Evolutionary conservation across 1,140 invertebrate genomes (phyloP), one percentile per base, ranked within the genome.

Genomic region (Leguminivora glycinivorella): DNA sequence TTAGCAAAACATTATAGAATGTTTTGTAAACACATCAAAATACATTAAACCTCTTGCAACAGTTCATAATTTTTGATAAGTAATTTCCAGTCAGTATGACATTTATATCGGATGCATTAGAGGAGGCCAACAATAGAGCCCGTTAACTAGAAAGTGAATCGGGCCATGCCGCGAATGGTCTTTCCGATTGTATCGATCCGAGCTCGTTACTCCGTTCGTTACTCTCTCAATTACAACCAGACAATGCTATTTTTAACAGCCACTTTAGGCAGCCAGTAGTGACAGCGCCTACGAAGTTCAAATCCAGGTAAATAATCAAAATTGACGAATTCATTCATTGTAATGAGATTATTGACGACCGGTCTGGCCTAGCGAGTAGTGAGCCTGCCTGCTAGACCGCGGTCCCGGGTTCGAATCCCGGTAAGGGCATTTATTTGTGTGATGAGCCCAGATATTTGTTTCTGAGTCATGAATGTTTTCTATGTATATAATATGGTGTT

Each of bases 131-230:
- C 84, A 88, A 87, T 84, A 75, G 82, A 69, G 75, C 68, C 68
- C 77, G 76, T 76, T 80, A 80, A 84, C 78, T 86, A 85, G 86
- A 87, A 88, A 87, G 83, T 88, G 77, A 86, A 80, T 77, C 79
- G 81, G 70, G 72, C 77, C 75, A 75, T 79, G 80, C 75, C 78
- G 78, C 75, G 80, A 82, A 80, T 83, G 79, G 78, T 77, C 79
- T 84, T 81, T 82, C 75, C 72, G 84, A 89, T 87, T 72, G 76
- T 83, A 87, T 88, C 82, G 76, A 79, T 73, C 71, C 26, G 67
- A 69, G 75, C 80, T 79, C 74, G 76, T 83, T 83, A 78, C 74
- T 73, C 71, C 77, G 70, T 82, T 83, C 76, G 83, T 81, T 88
- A 83, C 82, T 79, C 72, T 79, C 75, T 77, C 72, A 77, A 77